phyloP scores from a whole-genome alignment of 2,113 vertebrate species.

The Catagonus wagneri region DNA sequence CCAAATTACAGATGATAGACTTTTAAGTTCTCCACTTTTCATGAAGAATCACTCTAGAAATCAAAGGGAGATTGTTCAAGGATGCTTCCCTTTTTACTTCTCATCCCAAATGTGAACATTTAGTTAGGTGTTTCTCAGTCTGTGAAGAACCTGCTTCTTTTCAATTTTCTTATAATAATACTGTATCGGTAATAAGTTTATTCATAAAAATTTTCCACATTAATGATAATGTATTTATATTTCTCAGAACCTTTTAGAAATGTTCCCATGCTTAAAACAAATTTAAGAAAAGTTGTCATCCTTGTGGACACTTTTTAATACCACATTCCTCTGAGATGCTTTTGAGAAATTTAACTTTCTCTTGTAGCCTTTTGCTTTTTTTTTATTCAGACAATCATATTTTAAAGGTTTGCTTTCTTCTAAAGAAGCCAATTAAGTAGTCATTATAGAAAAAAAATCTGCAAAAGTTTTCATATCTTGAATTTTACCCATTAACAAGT shows the following conservation, averaged over 20 bases:
- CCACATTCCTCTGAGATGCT: not conserved
- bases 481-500: not conserved
- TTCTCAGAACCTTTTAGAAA: not conserved
- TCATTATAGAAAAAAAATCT: not conserved
- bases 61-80: not conserved
- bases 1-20: not conserved
- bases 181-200: not conserved
- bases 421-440: not conserved
- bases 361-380: not conserved
- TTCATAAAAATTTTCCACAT: not conserved
- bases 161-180: not conserved
- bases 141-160: not conserved
- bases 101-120: not conserved
- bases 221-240: not conserved
- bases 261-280: not conserved
- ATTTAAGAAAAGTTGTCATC: not conserved
- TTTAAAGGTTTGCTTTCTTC: slow-evolving; percentile 19
- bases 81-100: not conserved
- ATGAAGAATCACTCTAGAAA: slow-evolving; percentile 9
- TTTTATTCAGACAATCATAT: not conserved
- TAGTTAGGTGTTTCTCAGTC: not conserved
- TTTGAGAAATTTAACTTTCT: slow-evolving; percentile 9
- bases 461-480: not conserved
- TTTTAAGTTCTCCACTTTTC: not conserved
- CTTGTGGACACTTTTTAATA: not conserved